Evolutionary conservation across 2,113 vertebrate genomes (phyloP).

Genomic region (Oostethus manadensis): DNA sequence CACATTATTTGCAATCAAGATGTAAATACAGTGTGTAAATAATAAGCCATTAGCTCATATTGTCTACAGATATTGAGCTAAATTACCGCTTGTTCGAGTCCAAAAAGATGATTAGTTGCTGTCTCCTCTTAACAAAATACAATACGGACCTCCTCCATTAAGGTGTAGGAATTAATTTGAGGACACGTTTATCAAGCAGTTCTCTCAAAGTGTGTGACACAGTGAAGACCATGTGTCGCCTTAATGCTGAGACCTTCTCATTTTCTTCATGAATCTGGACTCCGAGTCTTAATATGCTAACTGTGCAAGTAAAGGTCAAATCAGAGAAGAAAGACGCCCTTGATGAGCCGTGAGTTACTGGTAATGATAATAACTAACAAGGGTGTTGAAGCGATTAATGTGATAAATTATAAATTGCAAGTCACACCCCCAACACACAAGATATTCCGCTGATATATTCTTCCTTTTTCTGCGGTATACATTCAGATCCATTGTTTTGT

Average conservation of each 20-base stretch:
- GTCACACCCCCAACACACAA: not conserved
- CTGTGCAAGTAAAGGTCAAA: slow-evolving; percentile 77
- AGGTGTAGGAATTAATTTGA: slow-evolving; percentile 52
- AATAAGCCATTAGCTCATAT: not conserved
- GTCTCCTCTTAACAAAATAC: slow-evolving; percentile 25
- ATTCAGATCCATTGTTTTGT: slow-evolving; percentile 58
- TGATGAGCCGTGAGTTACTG: slow-evolving; percentile 77
- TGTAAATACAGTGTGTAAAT: no score
- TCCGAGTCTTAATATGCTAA: slow-evolving; percentile 69
- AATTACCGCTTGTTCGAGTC: slow-evolving; percentile 42
- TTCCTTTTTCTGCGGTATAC: slow-evolving; percentile 42
- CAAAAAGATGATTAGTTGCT: slow-evolving; percentile 26
- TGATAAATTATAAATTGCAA: slow-evolving; percentile 79
- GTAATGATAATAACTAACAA: slow-evolving; percentile 80
- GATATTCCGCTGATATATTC: slow-evolving; percentile 16
- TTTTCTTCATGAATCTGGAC: slow-evolving; percentile 55
- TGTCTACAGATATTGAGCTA: slow-evolving; percentile 6
- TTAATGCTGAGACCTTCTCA: slow-evolving; percentile 56
- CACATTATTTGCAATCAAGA: no score
- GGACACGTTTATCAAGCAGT: slow-evolving; percentile 55
- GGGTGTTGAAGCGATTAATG: slow-evolving; percentile 88
- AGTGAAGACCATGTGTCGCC: slow-evolving; percentile 53
- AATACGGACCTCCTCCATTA: slow-evolving; percentile 42
- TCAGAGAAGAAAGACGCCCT: slow-evolving; percentile 77
- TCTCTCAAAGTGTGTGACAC: slow-evolving; percentile 51